These are phyloP conservation scores for Pseudorectes ferrugineus DNA, from an alignment of 2,113 vertebrate species.

Conservation along the genomic window DNA sequence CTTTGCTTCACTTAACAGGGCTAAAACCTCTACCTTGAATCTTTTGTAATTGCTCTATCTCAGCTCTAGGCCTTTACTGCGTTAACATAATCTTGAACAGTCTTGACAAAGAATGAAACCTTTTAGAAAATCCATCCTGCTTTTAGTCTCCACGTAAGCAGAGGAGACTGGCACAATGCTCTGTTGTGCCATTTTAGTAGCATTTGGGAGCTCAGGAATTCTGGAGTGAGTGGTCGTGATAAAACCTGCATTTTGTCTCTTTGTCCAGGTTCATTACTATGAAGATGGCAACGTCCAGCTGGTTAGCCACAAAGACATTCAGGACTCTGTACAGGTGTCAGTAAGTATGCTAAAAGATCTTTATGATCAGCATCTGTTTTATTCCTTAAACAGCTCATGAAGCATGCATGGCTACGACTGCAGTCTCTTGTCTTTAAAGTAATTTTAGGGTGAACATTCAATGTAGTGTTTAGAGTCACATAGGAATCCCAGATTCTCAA, in stretches of 20 bases:
- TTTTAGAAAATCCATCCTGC: slow-evolving; percentile 27
- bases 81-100: slow-evolving; percentile 29
- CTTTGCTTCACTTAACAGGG: neutral
- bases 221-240: neutral
- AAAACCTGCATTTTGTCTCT: neutral
- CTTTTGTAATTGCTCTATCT: neutral
- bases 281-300: slow-evolving; percentile 96
- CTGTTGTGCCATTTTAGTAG: neutral
- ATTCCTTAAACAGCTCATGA: neutral
- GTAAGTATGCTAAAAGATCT: slow-evolving; percentile 74
- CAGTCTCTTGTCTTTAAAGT: neutral
- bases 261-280: slow-evolving; percentile 90
- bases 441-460: neutral
- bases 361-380: neutral
- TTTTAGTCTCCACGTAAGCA: slow-evolving; percentile 14
- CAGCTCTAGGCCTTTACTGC: neutral
- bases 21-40: neutral
- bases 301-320: slow-evolving; percentile 94
- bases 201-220: neutral
- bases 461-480: neutral
- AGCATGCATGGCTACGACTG: neutral
- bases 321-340: slow-evolving; percentile 83
- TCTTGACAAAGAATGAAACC: slow-evolving; percentile 25
- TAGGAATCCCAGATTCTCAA: neutral
- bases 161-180: neutral